Evolutionary conservation across 2,888 invertebrate genomes (phyloP), one percentile per base, ranked within the genome.

Genomic region (Aporophyla nigra): DNA sequence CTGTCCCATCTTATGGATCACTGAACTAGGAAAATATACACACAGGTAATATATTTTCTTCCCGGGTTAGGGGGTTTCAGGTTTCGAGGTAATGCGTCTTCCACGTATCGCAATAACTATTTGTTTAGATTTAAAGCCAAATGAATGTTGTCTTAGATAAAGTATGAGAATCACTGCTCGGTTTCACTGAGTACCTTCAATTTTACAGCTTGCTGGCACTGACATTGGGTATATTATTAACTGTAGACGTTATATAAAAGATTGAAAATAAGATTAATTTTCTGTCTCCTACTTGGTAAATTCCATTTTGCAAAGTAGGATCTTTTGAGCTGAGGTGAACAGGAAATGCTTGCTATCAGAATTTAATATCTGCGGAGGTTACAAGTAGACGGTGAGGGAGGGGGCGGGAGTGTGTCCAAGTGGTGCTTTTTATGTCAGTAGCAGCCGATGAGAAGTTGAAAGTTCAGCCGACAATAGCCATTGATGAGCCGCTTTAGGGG

Each of bases 351-450:
- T 66, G 65, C 63, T 80, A 78, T 86, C 70, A 71, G 72, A 71
- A 76, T 84, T 76, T 84, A 84, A 83, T 83, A 74, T 78, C 59
- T 56, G 27, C 24, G 71, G 56, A 43, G 62, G 69, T 24, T 78
- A 72, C 74, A 73, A 70, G 74, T 70, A 56, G 66, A 21, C 33
- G 33, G 51, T 12, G 43, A 33, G 46, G 12, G 62, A 5, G 21
- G 21, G 40, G 62, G 16, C 16, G 3, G 49, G 5, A 5, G 40
- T 49, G 78, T 33, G 21, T 54, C 12, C 12, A 78, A 85, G 68
- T 71, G 71, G 51, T 58, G 53, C 53, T 71, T 76, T 79, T 74
- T 74, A 72, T 67, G 74, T 76, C 72, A 46, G 27, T 59, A 10
- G 24, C 76, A 74, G 61, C 61, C 56, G 66, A 21, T 73, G 61